Evolutionary conservation across 2,888 invertebrate species (phyloP).

Genomic region (Dorcus hopei): DNA sequence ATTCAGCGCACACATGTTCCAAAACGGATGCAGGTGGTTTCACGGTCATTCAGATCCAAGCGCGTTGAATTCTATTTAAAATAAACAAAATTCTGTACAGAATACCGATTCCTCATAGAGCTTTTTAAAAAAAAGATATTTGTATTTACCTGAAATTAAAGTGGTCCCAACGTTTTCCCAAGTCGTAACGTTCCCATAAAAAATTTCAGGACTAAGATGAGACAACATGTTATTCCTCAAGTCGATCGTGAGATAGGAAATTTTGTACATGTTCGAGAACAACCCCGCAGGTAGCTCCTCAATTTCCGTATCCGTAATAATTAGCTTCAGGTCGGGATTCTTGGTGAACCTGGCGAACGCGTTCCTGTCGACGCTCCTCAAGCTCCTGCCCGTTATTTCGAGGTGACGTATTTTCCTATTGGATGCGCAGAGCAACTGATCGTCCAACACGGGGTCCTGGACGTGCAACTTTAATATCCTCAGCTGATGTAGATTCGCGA

Average conservation of each 20-base stretch:
- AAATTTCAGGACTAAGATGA: conserved; percentile 76
- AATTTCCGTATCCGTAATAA: conserved; percentile 74
- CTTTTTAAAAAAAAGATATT: too few relatives aligned
- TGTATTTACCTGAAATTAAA: conserved; percentile 69
- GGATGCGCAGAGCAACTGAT: conserved; percentile 73
- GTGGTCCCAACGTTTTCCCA: conserved; percentile 88
- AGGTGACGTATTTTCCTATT: conserved; percentile 76
- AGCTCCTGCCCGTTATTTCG: conserved; percentile 73
- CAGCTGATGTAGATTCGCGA: conserved; percentile 69
- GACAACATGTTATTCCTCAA: conserved; percentile 77
- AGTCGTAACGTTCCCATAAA: conserved; percentile 81
- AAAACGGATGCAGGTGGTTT: too few relatives aligned
- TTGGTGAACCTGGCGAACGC: conserved; percentile 73
- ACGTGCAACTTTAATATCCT: conserved; percentile 75
- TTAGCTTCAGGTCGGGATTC: conserved; percentile 72
- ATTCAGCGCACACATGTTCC: too few relatives aligned
- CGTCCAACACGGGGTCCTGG: conserved; percentile 68
- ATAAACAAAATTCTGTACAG: too few relatives aligned
- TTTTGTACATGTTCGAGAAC: conserved; percentile 71
- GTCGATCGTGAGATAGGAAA: conserved; percentile 79
- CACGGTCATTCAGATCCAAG: too few relatives aligned
- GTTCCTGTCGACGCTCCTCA: conserved; percentile 72
- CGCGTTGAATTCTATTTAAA: too few relatives aligned
- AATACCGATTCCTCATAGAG: too few relatives aligned
- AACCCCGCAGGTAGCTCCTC: conserved; percentile 77